These are phyloP conservation scores for Plebejus melissa DNA, from an alignment of 2,888 invertebrate species.

Conservation along the genomic window DNA sequence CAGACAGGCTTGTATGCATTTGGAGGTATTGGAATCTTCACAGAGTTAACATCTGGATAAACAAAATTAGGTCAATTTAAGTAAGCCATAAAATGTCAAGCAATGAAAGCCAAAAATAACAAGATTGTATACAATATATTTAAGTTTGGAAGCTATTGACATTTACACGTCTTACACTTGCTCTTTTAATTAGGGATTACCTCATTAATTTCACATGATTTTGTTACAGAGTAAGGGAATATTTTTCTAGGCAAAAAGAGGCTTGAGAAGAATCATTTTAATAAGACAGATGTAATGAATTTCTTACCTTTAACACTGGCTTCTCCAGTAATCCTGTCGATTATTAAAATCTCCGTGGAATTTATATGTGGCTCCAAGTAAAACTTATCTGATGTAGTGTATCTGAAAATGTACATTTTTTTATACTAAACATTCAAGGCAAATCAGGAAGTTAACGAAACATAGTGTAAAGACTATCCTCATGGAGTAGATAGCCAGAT, in stretches of 20 bases:
- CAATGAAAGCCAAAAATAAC: not conserved
- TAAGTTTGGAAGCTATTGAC: not conserved
- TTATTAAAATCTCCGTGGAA: conserved; percentile 86
- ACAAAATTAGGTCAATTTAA: conserved; percentile 8
- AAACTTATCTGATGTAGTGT: conserved; percentile 93
- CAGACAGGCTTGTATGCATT: conserved; percentile 83
- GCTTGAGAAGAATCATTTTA: not conserved
- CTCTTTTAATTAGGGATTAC: too few species aligned
- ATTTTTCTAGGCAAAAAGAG: not conserved
- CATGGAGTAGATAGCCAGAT: not conserved
- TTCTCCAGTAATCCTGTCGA: conserved; percentile 89
- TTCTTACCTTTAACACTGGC: conserved; percentile 83
- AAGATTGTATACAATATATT: not conserved
- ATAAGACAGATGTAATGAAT: not conserved
- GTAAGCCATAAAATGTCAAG: not conserved
- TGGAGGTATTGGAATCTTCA: conserved; percentile 66
- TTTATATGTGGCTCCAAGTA: conserved; percentile 89
- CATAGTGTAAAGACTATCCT: not conserved
- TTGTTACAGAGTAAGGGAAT: not conserved
- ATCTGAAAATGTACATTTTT: conserved; percentile 74
- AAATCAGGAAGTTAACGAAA: not conserved
- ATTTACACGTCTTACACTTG: not conserved
- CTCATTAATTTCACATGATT: not conserved
- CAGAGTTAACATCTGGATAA: conserved; percentile 48
- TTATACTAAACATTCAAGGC: not conserved